Evolutionary conservation across 2,888 invertebrate species (phyloP).

Genomic region (Chrysina gloriosa): DNA sequence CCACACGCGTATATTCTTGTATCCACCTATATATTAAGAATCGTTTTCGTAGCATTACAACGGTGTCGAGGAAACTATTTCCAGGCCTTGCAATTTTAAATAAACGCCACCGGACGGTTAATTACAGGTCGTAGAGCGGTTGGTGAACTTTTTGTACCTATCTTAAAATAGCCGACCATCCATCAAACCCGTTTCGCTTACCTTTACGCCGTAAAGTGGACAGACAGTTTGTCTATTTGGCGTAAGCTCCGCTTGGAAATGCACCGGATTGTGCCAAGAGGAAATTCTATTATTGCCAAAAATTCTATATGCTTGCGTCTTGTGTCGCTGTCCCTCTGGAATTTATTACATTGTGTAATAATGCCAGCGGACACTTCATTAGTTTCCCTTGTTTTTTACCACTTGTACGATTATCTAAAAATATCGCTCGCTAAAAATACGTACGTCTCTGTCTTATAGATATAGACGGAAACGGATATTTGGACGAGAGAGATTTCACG

Average conservation of each 20-base stretch:
- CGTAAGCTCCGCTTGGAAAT: constrained; percentile 1
- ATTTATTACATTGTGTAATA: constrained; percentile 17
- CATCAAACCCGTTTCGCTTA: not conserved
- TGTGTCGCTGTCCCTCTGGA: not conserved
- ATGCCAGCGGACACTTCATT: not conserved
- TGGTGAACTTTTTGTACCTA: constrained; percentile 26
- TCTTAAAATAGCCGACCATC: constrained; percentile 13
- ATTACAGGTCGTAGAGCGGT: constrained; percentile 26
- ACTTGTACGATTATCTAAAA: not conserved
- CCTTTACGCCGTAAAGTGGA: not conserved
- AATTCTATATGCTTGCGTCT: not conserved
- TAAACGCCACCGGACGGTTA: not conserved
- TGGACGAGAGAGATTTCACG: constrained; percentile 85
- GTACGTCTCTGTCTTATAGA: constrained; percentile 68
- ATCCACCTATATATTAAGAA: not conserved
- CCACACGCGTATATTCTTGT: not conserved
- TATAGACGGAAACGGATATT: constrained; percentile 85
- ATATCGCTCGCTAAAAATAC: not conserved
- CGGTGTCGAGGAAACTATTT: not conserved
- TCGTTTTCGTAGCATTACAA: not conserved
- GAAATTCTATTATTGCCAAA: constrained; percentile 22
- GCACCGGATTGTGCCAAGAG: constrained; percentile 6
- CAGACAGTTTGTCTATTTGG: constrained; percentile 20
- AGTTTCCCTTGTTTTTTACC: not conserved
- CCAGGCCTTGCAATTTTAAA: not conserved